Evolutionary conservation across 2,113 vertebrate genomes (phyloP).

Genomic region (Antennarius striatus): DNA sequence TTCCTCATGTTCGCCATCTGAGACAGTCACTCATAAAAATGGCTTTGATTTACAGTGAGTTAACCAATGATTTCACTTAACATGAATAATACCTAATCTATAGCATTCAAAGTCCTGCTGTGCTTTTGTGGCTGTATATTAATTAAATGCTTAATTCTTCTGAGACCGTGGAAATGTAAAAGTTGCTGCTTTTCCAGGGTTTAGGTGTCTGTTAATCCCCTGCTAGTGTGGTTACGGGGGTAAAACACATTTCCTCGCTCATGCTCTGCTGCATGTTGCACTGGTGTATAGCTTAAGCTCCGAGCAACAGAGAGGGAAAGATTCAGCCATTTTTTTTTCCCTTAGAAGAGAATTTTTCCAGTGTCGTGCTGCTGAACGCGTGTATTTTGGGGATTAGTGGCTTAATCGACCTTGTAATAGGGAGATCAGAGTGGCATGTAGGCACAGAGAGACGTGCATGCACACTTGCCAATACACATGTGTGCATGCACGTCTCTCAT

Average conservation of each 20-base stretch:
- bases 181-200: slow-evolving; percentile 68
- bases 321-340: slow-evolving; percentile 69
- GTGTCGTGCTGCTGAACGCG: slow-evolving; percentile 77
- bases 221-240: slow-evolving; percentile 67
- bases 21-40: slow-evolving; percentile 4
- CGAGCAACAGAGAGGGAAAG: slow-evolving; percentile 67
- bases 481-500: slow-evolving; percentile 46
- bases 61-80: slow-evolving; percentile 23
- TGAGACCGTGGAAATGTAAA: slow-evolving; percentile 56
- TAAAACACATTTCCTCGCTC: slow-evolving; percentile 76
- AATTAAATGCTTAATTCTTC: slow-evolving; percentile 41
- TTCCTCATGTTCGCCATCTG: neutral
- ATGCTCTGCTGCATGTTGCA: slow-evolving; percentile 69
- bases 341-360: slow-evolving; percentile 53
- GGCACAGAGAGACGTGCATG: slow-evolving; percentile 74
- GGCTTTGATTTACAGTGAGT: neutral
- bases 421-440: slow-evolving; percentile 82
- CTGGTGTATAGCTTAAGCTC: slow-evolving; percentile 76
- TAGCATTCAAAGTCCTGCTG: slow-evolving; percentile 38
- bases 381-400: slow-evolving; percentile 85
- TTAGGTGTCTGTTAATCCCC: slow-evolving; percentile 74
- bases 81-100: slow-evolving; percentile 24
- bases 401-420: slow-evolving; percentile 87
- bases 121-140: slow-evolving; percentile 42
- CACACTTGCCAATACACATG: slow-evolving; percentile 59